Percentiles rank a stretch among this genome's conserved stretches.
These are phyloP conservation scores for Hystrix cristata DNA, from an alignment of 2,113 vertebrate genomes.

Conservation along the genomic window DNA sequence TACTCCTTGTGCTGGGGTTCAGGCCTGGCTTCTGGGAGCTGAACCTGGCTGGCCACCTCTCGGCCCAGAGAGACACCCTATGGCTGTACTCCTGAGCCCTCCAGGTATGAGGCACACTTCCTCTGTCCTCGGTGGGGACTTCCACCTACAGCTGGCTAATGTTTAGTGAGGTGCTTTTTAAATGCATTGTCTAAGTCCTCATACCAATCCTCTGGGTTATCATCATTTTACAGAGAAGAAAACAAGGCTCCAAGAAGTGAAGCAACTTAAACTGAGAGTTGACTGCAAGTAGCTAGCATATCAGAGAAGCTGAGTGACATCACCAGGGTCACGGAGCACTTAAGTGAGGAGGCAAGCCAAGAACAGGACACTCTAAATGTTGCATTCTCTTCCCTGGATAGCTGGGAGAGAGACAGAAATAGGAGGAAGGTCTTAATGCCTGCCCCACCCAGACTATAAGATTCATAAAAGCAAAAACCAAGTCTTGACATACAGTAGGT, in stretches of 20 bases:
- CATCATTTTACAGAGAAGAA: neutral
- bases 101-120: neutral
- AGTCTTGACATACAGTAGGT: neutral
- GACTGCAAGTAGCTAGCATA: neutral
- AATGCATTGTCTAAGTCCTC: neutral
- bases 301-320: neutral
- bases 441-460: neutral
- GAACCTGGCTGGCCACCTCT: neutral
- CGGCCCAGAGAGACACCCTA: neutral
- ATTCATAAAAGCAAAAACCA: neutral
- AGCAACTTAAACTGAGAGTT: neutral
- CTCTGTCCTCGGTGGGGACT: neutral
- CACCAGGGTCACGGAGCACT: neutral
- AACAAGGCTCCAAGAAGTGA: neutral
- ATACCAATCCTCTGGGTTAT: neutral
- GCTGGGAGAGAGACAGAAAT: neutral
- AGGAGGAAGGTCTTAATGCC: neutral
- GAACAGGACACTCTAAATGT: neutral
- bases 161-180: neutral
- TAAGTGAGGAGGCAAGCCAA: neutral
- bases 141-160: neutral
- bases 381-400: neutral
- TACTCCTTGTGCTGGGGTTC: neutral
- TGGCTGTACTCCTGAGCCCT: neutral
- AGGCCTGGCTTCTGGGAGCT: neutral